These are phyloP conservation scores for Aspidiotus destructor DNA, from an alignment of 2,888 invertebrate species.

Conservation along the genomic window DNA sequence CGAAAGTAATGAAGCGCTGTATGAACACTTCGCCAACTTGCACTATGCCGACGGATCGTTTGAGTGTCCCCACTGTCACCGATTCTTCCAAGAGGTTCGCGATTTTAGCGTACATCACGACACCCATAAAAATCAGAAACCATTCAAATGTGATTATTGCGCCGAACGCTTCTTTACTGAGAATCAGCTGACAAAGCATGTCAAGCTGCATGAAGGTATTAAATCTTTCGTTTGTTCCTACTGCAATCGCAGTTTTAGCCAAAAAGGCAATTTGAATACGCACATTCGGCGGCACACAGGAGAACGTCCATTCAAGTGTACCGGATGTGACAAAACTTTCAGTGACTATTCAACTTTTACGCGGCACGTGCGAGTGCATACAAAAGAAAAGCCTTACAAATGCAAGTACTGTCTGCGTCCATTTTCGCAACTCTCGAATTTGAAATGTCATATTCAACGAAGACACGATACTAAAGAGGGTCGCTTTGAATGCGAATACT, in stretches of 20 bases:
- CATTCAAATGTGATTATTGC: constrained; percentile 25
- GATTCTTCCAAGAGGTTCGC: constrained; percentile 1
- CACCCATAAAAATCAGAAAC: constrained; percentile 35
- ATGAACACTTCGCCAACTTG: constrained; percentile 11
- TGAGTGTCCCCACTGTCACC: constrained; percentile 10
- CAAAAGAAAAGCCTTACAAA: constrained; percentile 28
- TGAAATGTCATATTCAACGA: constrained; percentile 33
- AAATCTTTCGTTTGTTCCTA: constrained; percentile 30
- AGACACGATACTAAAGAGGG: constrained; percentile 33
- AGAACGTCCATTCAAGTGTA: constrained; percentile 30
- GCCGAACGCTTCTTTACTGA: constrained; percentile 24
- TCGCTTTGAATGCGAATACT: constrained; percentile 34
- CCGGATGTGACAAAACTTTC: constrained; percentile 28
- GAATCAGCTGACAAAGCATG: constrained; percentile 3
- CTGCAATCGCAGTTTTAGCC: constrained; percentile 27
- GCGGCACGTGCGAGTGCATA: constrained; percentile 33
- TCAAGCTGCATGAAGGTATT: constrained; percentile 25
- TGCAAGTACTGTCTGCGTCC: constrained; percentile 30
- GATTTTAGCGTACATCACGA: constrained; percentile 18
- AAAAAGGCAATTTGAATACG: constrained; percentile 31
- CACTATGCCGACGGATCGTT: constrained; percentile 13
- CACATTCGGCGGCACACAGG: constrained; percentile 32
- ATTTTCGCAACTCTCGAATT: constrained; percentile 34
- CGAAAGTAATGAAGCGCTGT: neutral
- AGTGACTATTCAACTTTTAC: constrained; percentile 31